A percentile compares a stretch with the other conserved stretches of the same genome.
These are phyloP conservation scores for Nymphicus hollandicus DNA, from an alignment of 2,113 vertebrate genomes.

Conservation along the genomic window DNA sequence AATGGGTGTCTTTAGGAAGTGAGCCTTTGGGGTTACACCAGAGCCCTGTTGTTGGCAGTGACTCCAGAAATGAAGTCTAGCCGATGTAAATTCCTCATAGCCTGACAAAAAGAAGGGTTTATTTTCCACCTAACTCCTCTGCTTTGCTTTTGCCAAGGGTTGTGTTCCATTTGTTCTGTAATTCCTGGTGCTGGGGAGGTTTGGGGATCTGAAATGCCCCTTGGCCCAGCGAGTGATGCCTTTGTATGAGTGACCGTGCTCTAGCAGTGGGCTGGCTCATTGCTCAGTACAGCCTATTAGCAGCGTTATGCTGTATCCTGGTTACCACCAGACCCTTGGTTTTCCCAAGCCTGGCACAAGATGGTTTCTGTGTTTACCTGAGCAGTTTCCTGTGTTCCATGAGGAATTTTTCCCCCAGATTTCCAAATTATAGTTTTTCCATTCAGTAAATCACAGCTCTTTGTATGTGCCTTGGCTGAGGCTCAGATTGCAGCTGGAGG, in stretches of 20 bases:
- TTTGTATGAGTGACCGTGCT: not conserved
- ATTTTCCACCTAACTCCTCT: not conserved
- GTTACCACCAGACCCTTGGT: not conserved
- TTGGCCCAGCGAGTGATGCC: not conserved
- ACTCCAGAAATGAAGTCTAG: not conserved
- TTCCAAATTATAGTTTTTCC: not conserved
- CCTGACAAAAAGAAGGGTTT: not conserved
- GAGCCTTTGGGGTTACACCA: not conserved
- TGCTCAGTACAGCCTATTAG: not conserved
- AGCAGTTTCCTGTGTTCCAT: not conserved
- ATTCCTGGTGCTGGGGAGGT: not conserved
- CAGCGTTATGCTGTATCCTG: not conserved
- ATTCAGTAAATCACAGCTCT: not conserved
- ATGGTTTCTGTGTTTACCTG: conserved; percentile 8
- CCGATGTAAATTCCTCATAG: not conserved
- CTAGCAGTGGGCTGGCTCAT: not conserved
- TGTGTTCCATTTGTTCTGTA: not conserved
- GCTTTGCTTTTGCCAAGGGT: not conserved
- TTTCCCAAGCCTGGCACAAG: not conserved
- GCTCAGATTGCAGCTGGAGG: not conserved
- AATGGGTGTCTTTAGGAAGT: not conserved
- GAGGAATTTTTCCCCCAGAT: not conserved
- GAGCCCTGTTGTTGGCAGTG: not conserved
- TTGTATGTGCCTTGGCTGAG: not conserved
- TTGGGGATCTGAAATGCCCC: not conserved